These are phyloP conservation scores for Felis chaus DNA, from an alignment of 2,113 vertebrate genomes.

Conservation along the genomic window DNA sequence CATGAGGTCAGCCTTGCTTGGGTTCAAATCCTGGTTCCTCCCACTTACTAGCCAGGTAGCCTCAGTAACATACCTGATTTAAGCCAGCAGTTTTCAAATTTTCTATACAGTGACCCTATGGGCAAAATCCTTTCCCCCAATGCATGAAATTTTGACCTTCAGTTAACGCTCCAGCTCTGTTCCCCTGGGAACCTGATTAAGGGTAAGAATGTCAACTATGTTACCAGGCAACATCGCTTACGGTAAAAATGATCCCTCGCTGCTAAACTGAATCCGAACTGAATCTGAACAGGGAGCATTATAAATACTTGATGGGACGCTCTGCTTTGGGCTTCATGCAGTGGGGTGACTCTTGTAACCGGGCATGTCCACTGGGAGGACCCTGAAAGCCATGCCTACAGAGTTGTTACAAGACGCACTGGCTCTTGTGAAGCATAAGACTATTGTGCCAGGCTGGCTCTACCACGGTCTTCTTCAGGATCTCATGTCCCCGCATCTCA, in stretches of 20 bases:
- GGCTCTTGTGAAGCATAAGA: neutral
- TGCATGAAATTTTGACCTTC: neutral
- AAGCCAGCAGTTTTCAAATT: conserved; percentile 6
- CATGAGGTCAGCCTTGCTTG: neutral
- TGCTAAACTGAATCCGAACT: neutral
- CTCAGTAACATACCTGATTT: neutral
- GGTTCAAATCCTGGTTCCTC: conserved; percentile 27
- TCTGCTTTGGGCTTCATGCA: neutral
- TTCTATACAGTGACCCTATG: neutral
- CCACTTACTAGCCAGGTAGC: neutral
- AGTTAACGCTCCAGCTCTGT: conserved; percentile 14
- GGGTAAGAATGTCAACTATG: conserved; percentile 28
- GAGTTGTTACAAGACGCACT: neutral
- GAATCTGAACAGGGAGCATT: neutral
- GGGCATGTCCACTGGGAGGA: neutral
- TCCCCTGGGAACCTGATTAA: conserved; percentile 11
- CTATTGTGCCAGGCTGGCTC: neutral
- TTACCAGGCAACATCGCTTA: neutral
- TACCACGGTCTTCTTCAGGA: neutral
- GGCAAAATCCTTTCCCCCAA: neutral
- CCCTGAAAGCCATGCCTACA: neutral
- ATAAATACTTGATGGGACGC: neutral
- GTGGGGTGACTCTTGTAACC: neutral
- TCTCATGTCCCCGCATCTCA: neutral
- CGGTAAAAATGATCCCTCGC: neutral